Evolutionary conservation across 2,888 invertebrate species (phyloP).

Genomic region (Ochropleura leucogaster): DNA sequence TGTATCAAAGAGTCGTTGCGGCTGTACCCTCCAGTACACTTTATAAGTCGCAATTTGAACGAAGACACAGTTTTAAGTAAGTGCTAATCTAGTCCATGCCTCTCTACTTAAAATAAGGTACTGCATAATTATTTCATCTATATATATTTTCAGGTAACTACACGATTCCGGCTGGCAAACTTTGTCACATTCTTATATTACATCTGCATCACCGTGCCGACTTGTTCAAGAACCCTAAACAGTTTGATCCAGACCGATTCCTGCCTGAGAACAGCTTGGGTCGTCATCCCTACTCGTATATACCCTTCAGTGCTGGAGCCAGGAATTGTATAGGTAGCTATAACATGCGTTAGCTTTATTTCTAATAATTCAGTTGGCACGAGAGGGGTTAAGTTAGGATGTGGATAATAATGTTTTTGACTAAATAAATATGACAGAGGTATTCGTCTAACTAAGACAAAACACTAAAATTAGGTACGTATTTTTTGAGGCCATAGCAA

Average conservation of each 20-base stretch:
- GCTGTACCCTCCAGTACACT: slow-evolving; percentile 92
- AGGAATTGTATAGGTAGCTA: slow-evolving; percentile 91
- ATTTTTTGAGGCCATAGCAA: too few species aligned
- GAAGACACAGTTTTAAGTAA: slow-evolving; percentile 91
- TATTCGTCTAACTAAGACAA: neutral
- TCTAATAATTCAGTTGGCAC: neutral
- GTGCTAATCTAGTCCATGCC: slow-evolving; percentile 44
- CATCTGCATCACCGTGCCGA: slow-evolving; percentile 92
- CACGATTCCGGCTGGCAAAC: slow-evolving; percentile 85
- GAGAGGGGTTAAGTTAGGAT: neutral
- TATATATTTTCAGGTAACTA: slow-evolving; percentile 74
- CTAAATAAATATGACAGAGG: neutral
- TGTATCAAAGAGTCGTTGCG: slow-evolving; percentile 93
- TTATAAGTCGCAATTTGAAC: slow-evolving; percentile 90
- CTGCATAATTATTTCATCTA: neutral
- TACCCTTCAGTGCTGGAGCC: slow-evolving; percentile 93
- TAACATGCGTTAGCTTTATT: neutral
- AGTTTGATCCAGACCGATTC: slow-evolving; percentile 93
- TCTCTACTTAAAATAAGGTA: neutral
- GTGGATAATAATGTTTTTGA: neutral
- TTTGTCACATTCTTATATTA: slow-evolving; percentile 89
- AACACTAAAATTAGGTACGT: neutral
- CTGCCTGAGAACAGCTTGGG: slow-evolving; percentile 87
- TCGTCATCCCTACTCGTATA: slow-evolving; percentile 91
- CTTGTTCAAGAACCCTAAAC: slow-evolving; percentile 92